phyloP scores from a whole-genome alignment of 2,113 vertebrate species.

The Loxodonta africana region DNA sequence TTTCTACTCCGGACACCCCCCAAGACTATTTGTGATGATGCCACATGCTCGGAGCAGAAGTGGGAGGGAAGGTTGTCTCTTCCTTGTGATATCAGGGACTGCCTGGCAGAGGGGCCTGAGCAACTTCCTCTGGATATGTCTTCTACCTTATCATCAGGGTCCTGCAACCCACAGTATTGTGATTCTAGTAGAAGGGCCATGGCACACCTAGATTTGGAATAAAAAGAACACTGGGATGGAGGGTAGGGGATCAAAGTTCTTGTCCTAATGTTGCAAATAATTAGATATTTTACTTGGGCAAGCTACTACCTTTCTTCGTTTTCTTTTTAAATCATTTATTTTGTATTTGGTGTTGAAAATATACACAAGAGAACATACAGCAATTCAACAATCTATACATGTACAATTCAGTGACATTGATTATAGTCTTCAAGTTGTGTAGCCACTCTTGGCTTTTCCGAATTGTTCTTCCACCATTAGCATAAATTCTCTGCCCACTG shows the following conservation, averaged over 20 bases:
- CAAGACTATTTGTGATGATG: neutral
- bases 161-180: neutral
- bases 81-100: neutral
- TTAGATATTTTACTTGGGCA: neutral
- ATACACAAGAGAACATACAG: neutral
- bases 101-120: rapidly evolving
- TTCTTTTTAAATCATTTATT: neutral
- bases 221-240: neutral
- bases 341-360: neutral
- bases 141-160: too few species aligned
- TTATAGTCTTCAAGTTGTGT: neutral
- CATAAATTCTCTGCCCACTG: neutral
- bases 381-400: neutral
- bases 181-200: neutral
- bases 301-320: neutral
- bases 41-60: neutral
- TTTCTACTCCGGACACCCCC: neutral
- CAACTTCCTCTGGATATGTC: neutral
- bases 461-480: neutral
- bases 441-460: neutral
- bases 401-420: neutral
- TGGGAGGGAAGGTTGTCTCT: neutral
- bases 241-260: neutral
- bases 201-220: neutral
- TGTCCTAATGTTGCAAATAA: neutral